Evolutionary conservation across 2,888 invertebrate species (phyloP).

Genomic region (Eristalis tenax): DNA sequence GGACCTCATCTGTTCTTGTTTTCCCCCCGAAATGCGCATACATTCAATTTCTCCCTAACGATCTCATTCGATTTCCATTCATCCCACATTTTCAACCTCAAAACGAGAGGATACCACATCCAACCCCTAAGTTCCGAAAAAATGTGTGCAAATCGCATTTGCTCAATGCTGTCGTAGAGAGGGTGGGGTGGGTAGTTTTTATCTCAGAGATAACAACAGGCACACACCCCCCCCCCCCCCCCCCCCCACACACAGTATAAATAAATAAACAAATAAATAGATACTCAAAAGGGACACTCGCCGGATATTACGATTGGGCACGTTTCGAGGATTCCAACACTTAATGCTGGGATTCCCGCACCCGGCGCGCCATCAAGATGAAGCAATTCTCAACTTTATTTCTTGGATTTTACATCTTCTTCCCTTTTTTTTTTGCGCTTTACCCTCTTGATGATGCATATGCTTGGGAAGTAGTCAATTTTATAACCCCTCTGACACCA

Average conservation of each 20-base stretch:
- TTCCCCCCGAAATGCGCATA: constrained; percentile 22
- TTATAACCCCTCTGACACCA: neutral
- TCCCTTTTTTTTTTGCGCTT: neutral
- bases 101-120: constrained; percentile 21
- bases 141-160: constrained; percentile 46
- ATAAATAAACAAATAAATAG: constrained; percentile 61
- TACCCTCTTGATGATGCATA: constrained; percentile 36
- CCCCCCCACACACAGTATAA: constrained; percentile 1
- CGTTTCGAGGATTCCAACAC: constrained; percentile 56
- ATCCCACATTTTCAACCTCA: neutral
- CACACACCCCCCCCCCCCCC: neutral
- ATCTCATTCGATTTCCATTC: constrained; percentile 56
- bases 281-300: constrained; percentile 56
- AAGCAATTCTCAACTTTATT: constrained; percentile 53
- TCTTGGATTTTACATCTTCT: constrained; percentile 41
- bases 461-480: constrained; percentile 13
- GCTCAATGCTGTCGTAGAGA: neutral
- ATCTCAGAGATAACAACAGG: neutral
- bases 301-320: constrained; percentile 53
- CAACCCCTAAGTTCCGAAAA: constrained; percentile 46
- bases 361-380: neutral
- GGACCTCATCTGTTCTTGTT: neutral
- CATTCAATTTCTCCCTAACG: constrained; percentile 60
- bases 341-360: constrained; percentile 33
- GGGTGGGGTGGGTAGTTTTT: neutral